Evolutionary conservation across 2,888 invertebrate species (phyloP).

Genomic region (Sminthurinus aureus): DNA sequence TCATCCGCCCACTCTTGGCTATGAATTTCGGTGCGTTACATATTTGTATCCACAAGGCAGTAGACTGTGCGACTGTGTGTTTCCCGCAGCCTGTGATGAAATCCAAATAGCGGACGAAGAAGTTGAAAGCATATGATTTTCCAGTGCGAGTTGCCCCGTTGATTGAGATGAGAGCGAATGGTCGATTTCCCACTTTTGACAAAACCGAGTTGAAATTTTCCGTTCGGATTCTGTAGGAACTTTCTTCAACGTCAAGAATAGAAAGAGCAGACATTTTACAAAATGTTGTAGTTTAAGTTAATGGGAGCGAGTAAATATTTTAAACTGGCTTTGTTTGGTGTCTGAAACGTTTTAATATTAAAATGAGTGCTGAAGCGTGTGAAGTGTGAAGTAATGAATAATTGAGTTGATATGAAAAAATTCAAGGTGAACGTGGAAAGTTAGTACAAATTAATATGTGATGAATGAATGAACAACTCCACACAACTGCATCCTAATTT

Average conservation of each 20-base stretch:
- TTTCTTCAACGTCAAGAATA: neutral
- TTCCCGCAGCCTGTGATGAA: neutral
- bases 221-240: neutral
- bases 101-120: constrained; percentile 28
- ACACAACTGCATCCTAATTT: too few species aligned
- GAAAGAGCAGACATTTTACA: too few species aligned
- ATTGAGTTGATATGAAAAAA: too few species aligned
- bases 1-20: neutral
- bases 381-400: too few species aligned
- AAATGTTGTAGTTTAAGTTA: too few species aligned
- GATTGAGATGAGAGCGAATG: constrained; percentile 21
- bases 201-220: neutral
- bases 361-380: too few species aligned
- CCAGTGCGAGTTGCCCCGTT: constrained; percentile 26
- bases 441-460: too few species aligned
- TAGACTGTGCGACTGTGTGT: neutral
- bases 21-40: neutral
- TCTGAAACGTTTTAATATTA: too few species aligned
- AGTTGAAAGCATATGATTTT: constrained; percentile 31
- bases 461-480: too few species aligned
- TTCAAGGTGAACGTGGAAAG: too few species aligned
- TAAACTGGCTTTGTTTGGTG: too few species aligned
- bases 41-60: neutral
- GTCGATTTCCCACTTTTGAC: constrained; percentile 20
- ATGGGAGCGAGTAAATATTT: too few species aligned